Percentiles rank a stretch among this genome's conserved stretches.
These are phyloP conservation scores for Quadroppia sp. DNA, from an alignment of 2,888 invertebrate genomes.

Conservation along the genomic window DNA sequence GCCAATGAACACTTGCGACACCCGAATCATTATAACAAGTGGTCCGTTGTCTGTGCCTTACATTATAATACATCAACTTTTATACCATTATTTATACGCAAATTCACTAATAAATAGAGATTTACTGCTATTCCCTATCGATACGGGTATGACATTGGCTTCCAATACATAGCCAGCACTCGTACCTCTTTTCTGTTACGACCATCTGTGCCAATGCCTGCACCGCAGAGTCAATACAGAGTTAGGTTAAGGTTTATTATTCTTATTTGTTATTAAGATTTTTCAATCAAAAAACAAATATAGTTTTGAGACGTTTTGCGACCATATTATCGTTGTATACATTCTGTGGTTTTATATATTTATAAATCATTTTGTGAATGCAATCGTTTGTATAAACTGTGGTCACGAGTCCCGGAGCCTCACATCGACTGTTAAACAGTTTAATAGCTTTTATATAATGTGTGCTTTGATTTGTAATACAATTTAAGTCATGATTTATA, in stretches of 20 bases:
- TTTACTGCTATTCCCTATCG: not conserved
- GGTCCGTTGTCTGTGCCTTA: not conserved
- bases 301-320: not conserved
- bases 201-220: not conserved
- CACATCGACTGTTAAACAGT: not conserved
- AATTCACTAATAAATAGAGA: not conserved
- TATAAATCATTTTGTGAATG: too few species aligned
- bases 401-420: not conserved
- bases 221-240: not conserved
- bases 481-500: too few species aligned
- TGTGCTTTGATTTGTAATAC: too few species aligned
- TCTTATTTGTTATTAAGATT: not conserved
- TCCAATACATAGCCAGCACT: not conserved
- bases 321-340: too few species aligned
- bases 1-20: not conserved
- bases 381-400: not conserved
- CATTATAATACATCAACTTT: conserved; percentile 3
- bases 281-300: too few species aligned
- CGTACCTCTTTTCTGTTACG: not conserved
- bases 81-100: not conserved
- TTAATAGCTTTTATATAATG: not conserved
- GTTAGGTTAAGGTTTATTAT: not conserved
- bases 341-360: too few species aligned
- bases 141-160: not conserved
- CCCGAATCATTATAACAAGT: not conserved